Conservation (phyloP, 2,888 invertebrate genomes). For the Limnephilus marmoratus region DNA sequence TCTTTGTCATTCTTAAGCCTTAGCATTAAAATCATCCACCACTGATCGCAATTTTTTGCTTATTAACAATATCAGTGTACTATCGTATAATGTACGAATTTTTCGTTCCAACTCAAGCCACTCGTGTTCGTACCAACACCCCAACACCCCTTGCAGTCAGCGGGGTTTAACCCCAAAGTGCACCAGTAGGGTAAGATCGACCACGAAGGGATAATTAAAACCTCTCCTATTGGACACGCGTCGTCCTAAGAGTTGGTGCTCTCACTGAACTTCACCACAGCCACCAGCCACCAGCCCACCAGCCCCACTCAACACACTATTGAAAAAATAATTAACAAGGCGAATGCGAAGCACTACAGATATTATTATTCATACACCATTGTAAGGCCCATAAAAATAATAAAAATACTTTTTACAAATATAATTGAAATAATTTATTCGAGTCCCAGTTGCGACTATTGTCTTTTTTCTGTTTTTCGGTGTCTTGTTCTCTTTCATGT, state of each 20-base stretch:
- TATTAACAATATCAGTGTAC: not conserved
- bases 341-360: not conserved
- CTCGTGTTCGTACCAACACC: not conserved
- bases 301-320: conserved; percentile 3
- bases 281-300: not conserved
- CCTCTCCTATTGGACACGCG: conserved; percentile 42
- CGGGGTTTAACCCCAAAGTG: conserved; percentile 31
- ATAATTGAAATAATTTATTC: too few species aligned
- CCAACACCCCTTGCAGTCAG: not conserved
- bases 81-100: not conserved
- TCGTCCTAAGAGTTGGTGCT: conserved; percentile 23
- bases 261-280: not conserved
- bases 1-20: too few species aligned
- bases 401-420: not conserved
- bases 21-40: too few species aligned
- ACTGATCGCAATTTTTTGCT: too few species aligned
- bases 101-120: not conserved
- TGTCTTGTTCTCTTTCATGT: too few species aligned
- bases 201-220: conserved; percentile 45
- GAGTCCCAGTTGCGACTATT: too few species aligned
- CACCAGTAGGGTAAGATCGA: not conserved
- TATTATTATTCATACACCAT: not conserved
- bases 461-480: too few species aligned
- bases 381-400: not conserved
- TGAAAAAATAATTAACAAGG: conserved; percentile 40